Evolutionary conservation across 2,888 invertebrate species (phyloP).

Genomic region (Hydriomena furcata): DNA sequence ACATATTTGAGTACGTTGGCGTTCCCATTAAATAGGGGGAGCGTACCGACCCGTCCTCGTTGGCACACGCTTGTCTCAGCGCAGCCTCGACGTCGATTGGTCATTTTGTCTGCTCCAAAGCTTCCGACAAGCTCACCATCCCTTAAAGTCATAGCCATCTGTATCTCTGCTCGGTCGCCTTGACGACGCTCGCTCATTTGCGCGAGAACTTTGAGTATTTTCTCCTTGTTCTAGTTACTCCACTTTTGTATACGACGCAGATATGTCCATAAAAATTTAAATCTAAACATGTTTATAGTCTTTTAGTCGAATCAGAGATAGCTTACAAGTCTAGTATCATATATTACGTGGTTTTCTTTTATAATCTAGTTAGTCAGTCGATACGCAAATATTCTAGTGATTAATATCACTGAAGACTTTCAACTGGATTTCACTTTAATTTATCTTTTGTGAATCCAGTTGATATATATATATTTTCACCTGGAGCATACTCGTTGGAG

Average conservation of each 20-base stretch:
- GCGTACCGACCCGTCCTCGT: neutral
- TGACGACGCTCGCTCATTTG: slow-evolving; percentile 25
- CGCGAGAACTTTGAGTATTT: slow-evolving; percentile 62
- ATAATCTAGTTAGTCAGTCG: slow-evolving; percentile 79
- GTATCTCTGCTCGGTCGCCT: slow-evolving; percentile 19
- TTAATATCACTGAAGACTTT: slow-evolving; percentile 68
- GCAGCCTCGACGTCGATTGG: slow-evolving; percentile 10
- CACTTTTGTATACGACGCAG: slow-evolving; percentile 74
- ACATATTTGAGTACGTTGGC: neutral
- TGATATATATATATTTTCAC: slow-evolving; percentile 41
- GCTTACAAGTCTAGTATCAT: slow-evolving; percentile 73
- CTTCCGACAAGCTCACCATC: slow-evolving; percentile 21
- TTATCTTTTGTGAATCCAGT: slow-evolving; percentile 49
- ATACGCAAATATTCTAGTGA: slow-evolving; percentile 71
- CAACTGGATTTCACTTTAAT: slow-evolving; percentile 55
- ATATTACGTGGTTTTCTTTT: slow-evolving; percentile 66
- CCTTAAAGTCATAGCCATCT: slow-evolving; percentile 22
- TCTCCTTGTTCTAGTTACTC: slow-evolving; percentile 72
- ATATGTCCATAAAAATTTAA: slow-evolving; percentile 81
- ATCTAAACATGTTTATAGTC: slow-evolving; percentile 78
- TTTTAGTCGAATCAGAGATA: slow-evolving; percentile 82
- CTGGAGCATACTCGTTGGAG: slow-evolving; percentile 40
- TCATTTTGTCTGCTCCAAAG: slow-evolving; percentile 2
- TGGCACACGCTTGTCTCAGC: slow-evolving; percentile 8
- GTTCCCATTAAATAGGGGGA: neutral